Percentiles rank a stretch among this genome's conserved stretches.
These are phyloP conservation scores for Gila orcuttii DNA, from an alignment of 2,113 vertebrate species.

Conservation along the genomic window DNA sequence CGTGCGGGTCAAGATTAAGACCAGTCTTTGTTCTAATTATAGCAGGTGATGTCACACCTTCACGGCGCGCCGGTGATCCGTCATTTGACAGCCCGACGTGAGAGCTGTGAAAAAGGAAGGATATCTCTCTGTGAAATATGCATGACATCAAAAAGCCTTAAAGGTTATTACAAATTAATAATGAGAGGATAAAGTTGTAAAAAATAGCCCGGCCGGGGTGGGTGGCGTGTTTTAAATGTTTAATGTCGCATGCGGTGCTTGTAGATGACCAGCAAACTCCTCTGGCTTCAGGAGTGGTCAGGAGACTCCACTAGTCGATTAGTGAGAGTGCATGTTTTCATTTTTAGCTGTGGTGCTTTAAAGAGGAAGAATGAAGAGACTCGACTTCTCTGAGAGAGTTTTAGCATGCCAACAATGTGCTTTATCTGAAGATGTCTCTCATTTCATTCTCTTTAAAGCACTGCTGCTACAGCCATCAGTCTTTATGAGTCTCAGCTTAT, in stretches of 20 bases:
- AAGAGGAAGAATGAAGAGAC: not conserved
- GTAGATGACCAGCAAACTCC: slow-evolving; percentile 8
- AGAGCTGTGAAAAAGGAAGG: slow-evolving; percentile 66
- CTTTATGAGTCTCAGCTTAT: not conserved
- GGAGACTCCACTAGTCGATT: not conserved
- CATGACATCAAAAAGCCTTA: slow-evolving; percentile 83
- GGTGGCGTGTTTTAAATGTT: slow-evolving; percentile 76
- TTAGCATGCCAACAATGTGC: not conserved
- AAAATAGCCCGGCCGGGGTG: slow-evolving; percentile 73
- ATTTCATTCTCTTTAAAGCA: not conserved
- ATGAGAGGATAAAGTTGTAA: slow-evolving; percentile 75
- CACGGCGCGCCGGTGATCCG: slow-evolving; percentile 66
- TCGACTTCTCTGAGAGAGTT: not conserved
- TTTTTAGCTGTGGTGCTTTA: not conserved
- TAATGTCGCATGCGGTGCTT: slow-evolving; percentile 71
- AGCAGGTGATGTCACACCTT: slow-evolving; percentile 68
- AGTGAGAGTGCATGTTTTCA: not conserved
- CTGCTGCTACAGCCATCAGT: not conserved
- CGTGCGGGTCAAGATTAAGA: slow-evolving; percentile 22
- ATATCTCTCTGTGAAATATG: slow-evolving; percentile 82
- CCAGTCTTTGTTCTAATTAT: slow-evolving; percentile 71
- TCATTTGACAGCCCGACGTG: slow-evolving; percentile 71
- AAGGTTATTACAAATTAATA: slow-evolving; percentile 86
- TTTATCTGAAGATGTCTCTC: not conserved
- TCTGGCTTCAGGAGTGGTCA: not conserved